Conservation (phyloP, 2,797 vertebrate genomes). For the Ambastaia sidthimunki region DNA sequence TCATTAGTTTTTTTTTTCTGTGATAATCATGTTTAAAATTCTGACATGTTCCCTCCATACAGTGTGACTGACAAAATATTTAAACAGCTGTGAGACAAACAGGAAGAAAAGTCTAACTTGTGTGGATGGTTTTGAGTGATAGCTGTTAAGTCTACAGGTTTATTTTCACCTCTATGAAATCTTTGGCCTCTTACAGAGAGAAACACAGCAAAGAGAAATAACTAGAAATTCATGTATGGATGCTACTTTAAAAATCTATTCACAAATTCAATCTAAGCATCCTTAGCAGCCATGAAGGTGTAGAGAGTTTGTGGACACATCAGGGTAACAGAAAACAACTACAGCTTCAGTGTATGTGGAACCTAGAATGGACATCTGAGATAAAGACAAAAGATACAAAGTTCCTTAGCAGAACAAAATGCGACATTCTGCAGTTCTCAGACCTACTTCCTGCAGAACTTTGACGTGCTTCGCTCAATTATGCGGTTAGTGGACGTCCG, state of each 20-base stretch:
- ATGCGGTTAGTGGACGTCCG: conserved; percentile 16
- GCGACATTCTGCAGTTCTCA: background rate
- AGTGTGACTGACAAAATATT: background rate
- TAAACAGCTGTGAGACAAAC: background rate
- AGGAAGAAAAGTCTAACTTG: too few relatives aligned
- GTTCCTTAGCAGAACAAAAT: background rate
- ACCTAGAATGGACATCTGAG: background rate
- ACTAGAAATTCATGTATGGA: background rate
- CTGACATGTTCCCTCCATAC: background rate
- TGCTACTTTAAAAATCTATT: background rate
- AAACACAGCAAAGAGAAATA: too few relatives aligned
- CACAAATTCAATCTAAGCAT: background rate
- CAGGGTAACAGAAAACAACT: background rate
- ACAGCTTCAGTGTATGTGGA: background rate
- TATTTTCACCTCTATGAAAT: background rate
- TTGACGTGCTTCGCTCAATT: conserved; percentile 20
- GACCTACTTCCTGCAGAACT: conserved; percentile 36
- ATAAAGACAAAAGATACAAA: conserved; percentile 2
- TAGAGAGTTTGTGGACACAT: background rate
- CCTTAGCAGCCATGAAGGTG: too few relatives aligned
- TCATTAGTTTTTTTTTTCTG: background rate
- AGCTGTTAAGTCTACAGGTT: background rate
- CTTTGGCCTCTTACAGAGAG: too few relatives aligned
- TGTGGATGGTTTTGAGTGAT: too few relatives aligned
- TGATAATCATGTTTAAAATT: background rate